phyloP scores from a whole-genome alignment of 1,140 invertebrate genomes.

The Cydia pomonella region DNA sequence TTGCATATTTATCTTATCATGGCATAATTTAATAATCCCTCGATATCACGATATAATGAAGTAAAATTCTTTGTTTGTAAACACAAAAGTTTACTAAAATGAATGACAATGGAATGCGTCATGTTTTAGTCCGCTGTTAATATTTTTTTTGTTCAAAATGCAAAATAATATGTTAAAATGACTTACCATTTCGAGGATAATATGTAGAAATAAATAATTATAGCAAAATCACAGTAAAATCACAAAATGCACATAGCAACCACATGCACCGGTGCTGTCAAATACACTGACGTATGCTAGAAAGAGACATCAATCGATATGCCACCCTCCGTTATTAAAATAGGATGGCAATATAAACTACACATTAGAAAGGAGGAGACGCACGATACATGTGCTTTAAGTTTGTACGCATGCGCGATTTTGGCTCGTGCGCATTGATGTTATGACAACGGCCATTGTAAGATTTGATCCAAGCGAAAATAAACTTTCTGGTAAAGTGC shows the following conservation, averaged over 20 bases:
- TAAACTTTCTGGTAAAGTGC: not conserved
- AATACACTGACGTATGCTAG: slow-evolving; percentile 8
- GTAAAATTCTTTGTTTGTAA: slow-evolving; percentile 2
- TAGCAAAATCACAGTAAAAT: slow-evolving; percentile 28
- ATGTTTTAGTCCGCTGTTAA: not conserved
- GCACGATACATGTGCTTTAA: slow-evolving; percentile 7
- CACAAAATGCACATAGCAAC: slow-evolving; percentile 29
- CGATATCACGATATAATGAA: not conserved
- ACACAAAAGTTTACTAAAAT: not conserved
- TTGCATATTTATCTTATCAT: not conserved
- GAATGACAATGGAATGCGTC: not conserved
- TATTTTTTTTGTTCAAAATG: not conserved
- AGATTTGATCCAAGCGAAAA: not conserved
- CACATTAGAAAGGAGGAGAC: not conserved
- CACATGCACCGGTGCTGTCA: slow-evolving; percentile 23
- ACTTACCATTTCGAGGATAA: slow-evolving; percentile 6
- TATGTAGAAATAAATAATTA: not conserved
- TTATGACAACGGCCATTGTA: slow-evolving; percentile 5
- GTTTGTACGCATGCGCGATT: slow-evolving; percentile 21
- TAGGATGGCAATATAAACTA: not conserved
- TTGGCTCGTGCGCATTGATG: slow-evolving; percentile 23
- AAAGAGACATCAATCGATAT: slow-evolving; percentile 17
- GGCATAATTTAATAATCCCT: not conserved
- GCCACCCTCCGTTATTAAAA: not conserved
- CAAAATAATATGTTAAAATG: not conserved